A percentile compares a stretch with the other conserved stretches of the same genome.
phyloP scores from a whole-genome alignment of 92 coral and sea anemone genomes.

The Zoanthus solanderi region DNA sequence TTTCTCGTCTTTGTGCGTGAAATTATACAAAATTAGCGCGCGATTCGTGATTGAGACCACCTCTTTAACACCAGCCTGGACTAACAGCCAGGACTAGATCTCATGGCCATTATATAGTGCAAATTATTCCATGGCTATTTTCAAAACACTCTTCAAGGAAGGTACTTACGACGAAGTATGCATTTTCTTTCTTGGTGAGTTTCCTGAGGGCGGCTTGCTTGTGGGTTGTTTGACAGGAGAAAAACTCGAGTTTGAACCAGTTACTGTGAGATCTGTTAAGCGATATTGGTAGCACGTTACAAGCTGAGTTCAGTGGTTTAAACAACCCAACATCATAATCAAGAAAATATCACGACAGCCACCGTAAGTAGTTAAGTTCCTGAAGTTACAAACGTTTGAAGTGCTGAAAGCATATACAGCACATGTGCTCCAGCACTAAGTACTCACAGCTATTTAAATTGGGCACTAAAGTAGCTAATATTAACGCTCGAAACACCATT shows the following conservation, averaged over 20 bases:
- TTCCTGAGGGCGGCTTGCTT: conserved; percentile 69
- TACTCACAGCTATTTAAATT: too few species aligned
- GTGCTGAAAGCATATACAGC: too few species aligned
- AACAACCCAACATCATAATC: too few species aligned
- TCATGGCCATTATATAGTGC: background rate
- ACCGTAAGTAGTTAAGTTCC: too few species aligned
- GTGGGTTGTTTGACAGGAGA: conserved; percentile 47
- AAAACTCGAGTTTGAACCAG: conserved; percentile 88
- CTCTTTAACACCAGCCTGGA: background rate
- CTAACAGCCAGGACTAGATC: background rate
- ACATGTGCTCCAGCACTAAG: too few species aligned
- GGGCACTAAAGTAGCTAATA: too few species aligned
- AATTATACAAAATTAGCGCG: too few species aligned
- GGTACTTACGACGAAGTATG: conserved; percentile 80
- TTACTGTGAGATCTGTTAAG: conserved; percentile 73
- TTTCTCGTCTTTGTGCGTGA: too few species aligned
- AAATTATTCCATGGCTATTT: background rate
- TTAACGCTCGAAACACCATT: too few species aligned
- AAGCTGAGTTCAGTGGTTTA: background rate
- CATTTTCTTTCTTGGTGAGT: conserved; percentile 72
- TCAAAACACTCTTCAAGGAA: background rate
- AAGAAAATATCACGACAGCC: too few species aligned
- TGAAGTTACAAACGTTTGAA: too few species aligned
- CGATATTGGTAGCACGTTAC: background rate
- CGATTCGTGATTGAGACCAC: too few species aligned